Evolutionary conservation across 2,888 invertebrate species (phyloP).

Genomic region (Epiblema foenella): DNA sequence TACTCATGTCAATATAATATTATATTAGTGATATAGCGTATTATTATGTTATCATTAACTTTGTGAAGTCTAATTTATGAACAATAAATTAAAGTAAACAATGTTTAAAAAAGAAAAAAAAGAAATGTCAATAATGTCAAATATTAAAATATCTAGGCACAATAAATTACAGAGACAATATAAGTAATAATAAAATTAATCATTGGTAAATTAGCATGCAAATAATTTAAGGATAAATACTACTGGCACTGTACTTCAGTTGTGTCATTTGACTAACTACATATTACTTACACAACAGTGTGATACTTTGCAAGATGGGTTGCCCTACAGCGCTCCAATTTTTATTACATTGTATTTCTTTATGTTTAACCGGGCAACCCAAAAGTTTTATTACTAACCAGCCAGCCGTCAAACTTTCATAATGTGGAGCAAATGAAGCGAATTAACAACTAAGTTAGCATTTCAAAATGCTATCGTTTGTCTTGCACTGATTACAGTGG

Average conservation of each 20-base stretch:
- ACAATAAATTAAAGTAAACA: too few species aligned
- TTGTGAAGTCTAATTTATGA: too few species aligned
- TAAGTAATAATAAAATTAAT: too few species aligned
- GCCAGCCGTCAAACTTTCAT: slow-evolving; percentile 55
- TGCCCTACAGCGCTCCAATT: slow-evolving; percentile 18
- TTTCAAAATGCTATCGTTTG: slow-evolving; percentile 32
- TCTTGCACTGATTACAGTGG: slow-evolving; percentile 28
- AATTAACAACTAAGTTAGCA: slow-evolving; percentile 45
- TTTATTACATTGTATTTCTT: slow-evolving; percentile 49
- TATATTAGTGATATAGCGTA: too few species aligned
- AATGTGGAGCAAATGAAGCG: slow-evolving; percentile 56
- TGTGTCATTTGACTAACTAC: neutral
- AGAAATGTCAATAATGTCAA: too few species aligned
- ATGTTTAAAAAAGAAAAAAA: too few species aligned
- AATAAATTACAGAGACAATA: too few species aligned
- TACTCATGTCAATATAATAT: too few species aligned
- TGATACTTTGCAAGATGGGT: slow-evolving; percentile 29
- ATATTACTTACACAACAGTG: slow-evolving; percentile 19
- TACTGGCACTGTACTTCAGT: neutral
- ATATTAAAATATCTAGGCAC: too few species aligned
- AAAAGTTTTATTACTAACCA: slow-evolving; percentile 59
- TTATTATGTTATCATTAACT: too few species aligned
- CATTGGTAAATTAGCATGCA: too few species aligned
- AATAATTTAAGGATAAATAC: too few species aligned
- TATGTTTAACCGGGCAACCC: slow-evolving; percentile 52